phyloP scores from a whole-genome alignment of 2,113 vertebrate species.

The Equus quagga region DNA sequence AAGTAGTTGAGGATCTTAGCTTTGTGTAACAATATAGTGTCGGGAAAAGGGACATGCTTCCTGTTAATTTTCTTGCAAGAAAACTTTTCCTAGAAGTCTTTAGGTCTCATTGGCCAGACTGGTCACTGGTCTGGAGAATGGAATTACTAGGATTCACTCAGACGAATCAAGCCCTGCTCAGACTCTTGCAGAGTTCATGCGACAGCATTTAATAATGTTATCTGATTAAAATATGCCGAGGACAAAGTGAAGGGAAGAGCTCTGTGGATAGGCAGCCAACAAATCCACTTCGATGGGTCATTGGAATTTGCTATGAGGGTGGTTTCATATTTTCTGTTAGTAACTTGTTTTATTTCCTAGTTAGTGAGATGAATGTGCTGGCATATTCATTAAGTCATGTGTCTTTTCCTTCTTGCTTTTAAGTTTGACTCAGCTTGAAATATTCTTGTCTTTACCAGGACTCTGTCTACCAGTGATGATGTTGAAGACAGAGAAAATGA shows the following conservation, averaged over 20 bases:
- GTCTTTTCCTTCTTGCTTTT: neutral
- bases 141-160: neutral
- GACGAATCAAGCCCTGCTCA: neutral
- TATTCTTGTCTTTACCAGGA: slow-evolving; percentile 78
- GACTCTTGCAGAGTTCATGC: neutral
- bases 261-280: neutral
- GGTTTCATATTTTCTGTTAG: neutral
- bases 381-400: neutral
- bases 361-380: neutral
- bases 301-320: neutral
- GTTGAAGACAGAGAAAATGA: slow-evolving; percentile 97
- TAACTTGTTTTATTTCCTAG: neutral
- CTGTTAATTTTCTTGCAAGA: neutral
- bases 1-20: neutral
- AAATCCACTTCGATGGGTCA: neutral
- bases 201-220: neutral
- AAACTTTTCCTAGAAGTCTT: neutral
- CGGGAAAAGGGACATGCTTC: neutral
- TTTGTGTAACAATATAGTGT: neutral
- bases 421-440: neutral
- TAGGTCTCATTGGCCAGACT: neutral
- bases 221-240: neutral
- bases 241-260: neutral
- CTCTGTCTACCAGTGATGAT: slow-evolving; percentile 96
- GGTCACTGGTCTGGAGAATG: neutral